phyloP scores from a whole-genome alignment of 2,113 vertebrate species.

The Mesoclemmys tuberculata region DNA sequence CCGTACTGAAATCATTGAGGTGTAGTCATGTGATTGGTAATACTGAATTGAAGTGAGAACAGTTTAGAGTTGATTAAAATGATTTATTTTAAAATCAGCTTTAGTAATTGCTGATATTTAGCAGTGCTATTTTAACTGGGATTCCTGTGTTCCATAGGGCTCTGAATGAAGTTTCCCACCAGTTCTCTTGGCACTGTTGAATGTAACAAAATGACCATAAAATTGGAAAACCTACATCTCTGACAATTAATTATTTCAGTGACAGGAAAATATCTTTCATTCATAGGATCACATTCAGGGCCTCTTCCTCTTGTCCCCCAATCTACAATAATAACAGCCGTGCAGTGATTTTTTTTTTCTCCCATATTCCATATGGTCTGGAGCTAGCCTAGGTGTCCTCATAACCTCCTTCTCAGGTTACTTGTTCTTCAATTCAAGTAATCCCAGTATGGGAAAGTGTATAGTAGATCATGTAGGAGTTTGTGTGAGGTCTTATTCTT shows the following conservation, averaged over 20 bases:
- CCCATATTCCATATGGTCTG: neutral
- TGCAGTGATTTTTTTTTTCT: neutral
- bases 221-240: conserved; percentile 28
- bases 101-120: conserved; percentile 54
- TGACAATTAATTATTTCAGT: neutral
- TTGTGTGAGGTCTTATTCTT: fast-evolving
- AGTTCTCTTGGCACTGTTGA: conserved; percentile 30
- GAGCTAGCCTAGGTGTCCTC: neutral
- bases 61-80: conserved; percentile 24
- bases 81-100: conserved; percentile 46
- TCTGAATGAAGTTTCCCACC: conserved; percentile 43
- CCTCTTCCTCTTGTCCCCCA: fast-evolving
- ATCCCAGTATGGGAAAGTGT: neutral
- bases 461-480: neutral
- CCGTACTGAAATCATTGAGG: neutral
- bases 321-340: neutral
- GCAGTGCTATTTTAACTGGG: conserved; percentile 39
- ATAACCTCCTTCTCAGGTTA: neutral
- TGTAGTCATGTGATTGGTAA: neutral
- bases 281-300: neutral
- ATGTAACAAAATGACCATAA: conserved; percentile 55
- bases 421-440: neutral
- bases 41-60: neutral
- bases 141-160: neutral
- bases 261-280: neutral